Evolutionary conservation across 1,140 invertebrate genomes (phyloP).

Genomic region (Choristoneura fumiferana): DNA sequence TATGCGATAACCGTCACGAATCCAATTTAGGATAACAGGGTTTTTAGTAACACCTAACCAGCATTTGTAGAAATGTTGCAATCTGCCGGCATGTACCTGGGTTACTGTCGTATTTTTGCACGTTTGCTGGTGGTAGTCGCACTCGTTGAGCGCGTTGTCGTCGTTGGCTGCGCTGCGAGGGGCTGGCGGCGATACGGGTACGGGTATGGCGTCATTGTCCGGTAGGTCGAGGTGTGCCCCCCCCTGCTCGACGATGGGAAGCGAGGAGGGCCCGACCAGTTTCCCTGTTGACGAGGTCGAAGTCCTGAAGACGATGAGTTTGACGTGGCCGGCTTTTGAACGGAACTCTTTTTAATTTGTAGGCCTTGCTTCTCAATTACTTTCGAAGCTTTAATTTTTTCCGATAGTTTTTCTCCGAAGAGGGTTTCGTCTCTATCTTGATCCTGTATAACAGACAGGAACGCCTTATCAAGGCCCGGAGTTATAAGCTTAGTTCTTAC

Average conservation of each 20-base stretch:
- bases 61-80: slow-evolving; percentile 6
- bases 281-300: slow-evolving; percentile 18
- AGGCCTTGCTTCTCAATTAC: slow-evolving; percentile 32
- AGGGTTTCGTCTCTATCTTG: slow-evolving; percentile 29
- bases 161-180: background rate
- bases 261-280: slow-evolving; percentile 20
- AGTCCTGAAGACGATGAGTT: background rate
- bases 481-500: slow-evolving; percentile 28
- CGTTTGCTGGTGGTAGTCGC: slow-evolving; percentile 3
- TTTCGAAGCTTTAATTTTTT: slow-evolving; percentile 37
- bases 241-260: slow-evolving; percentile 18
- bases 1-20: slow-evolving; percentile 1
- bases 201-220: background rate
- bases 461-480: slow-evolving; percentile 26
- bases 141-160: no score
- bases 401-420: slow-evolving; percentile 28
- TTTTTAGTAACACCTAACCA: slow-evolving; percentile 15
- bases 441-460: slow-evolving; percentile 27
- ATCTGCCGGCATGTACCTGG: slow-evolving; percentile 19
- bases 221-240: background rate
- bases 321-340: background rate
- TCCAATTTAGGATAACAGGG: slow-evolving; percentile 12
- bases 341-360: slow-evolving; percentile 27
- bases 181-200: background rate
- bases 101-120: slow-evolving; percentile 6